Base-by-base conservation (phyloP, 2,113 vertebrate species). In the Eurystomus gularis region DNA sequence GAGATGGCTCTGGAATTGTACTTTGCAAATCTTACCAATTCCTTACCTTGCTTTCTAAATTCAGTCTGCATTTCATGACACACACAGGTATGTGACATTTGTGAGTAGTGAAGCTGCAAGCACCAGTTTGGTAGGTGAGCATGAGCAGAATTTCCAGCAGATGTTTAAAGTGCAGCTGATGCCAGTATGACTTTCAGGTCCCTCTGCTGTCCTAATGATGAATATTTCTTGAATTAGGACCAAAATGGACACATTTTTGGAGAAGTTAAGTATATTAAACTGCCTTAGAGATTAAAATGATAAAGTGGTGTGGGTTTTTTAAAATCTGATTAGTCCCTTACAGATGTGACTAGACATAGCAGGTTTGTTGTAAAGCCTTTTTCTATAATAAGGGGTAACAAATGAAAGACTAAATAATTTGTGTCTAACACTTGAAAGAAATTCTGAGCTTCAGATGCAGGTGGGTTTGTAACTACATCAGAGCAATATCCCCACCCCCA, bases 131-230 rank as follows among this genome's bases (percentile, higher is more conserved):
- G 17, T 9, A 48, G 49, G 20, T 31, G 42, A 88, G 33, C 79
- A 61, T 1, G 40, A 88, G 25, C 31, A 35, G 86, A 81, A 91
- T 86, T 71, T 80, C 76, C 88, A 94, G 72, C 55, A 82, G 46
- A 25, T 19, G 42, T 60, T 73, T 61, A 12, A 66, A 83, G 75
- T 25, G 46, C 82, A 86, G 10, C 68, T 75, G 83, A 90, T 94
- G 42, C 76, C 33, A 46, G 37, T 26, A 49, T 40, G n/a, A 89
- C 52, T 68, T 87, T 60, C 73, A 61, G 69, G 55, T 92, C 81
- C 72, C 89, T 86, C 88, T 86, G 40, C 86, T 95, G 93, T 79
- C 86, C 86, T 91, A 55, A 48, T 89, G 93, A 95, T 75, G 73
- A 69, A 65, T 96, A 79, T 68, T 89, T 54, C 49, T 94, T 91